Evolutionary conservation across 2,113 vertebrate species (phyloP), one percentile per base, ranked within the genome.

Genomic region (Ptilorrhoa leucosticta): DNA sequence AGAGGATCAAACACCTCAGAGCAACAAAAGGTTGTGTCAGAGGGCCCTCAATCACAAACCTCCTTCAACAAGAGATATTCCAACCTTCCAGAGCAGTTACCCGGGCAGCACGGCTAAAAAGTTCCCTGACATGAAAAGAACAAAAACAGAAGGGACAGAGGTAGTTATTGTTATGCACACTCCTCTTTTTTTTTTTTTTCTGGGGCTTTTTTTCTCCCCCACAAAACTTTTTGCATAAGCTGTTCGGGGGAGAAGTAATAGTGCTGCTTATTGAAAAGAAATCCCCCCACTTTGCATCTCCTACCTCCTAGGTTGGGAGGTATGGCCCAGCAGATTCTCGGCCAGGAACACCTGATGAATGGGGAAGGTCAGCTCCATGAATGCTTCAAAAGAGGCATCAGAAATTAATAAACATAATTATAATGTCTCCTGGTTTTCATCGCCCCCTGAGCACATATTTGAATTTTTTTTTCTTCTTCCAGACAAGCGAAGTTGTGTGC

Each of bases 21-120:
- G 98, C 98, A 99, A 99, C 99, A 99, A 99, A 98, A 99, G 99
- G 98, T 98, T 97, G 98, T 99, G 99, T 99, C 99, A 99, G 98
- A 98, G 98, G 98, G 98, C 98, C 98, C 98, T 99, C 98, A 98
- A 99, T 99, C 99, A 99, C 98, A 98, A 98, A 98, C 98, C 98
- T 98, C 98, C 98, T 98, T 98, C 98, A 98, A 98, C 98, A 98
- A 97, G 98, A 98, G 98, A 98, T 98, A 98, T 97, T 98, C 96
- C 98, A 98, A 98, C 97, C 98, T 98, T 98, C 98, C 98, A 97
- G 97, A 98, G 97, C 98, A 98, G 99, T 99, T 99, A 98, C 99
- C 99, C 98, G 13, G 98, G 98, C 98, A 99, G 98, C 98, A 83
- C 97, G 61, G 97, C 98, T 98, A 98, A 98, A 98, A 98, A 98